Evolutionary conservation across 2,113 vertebrate species (phyloP).

Genomic region (Vidua chalybeata): DNA sequence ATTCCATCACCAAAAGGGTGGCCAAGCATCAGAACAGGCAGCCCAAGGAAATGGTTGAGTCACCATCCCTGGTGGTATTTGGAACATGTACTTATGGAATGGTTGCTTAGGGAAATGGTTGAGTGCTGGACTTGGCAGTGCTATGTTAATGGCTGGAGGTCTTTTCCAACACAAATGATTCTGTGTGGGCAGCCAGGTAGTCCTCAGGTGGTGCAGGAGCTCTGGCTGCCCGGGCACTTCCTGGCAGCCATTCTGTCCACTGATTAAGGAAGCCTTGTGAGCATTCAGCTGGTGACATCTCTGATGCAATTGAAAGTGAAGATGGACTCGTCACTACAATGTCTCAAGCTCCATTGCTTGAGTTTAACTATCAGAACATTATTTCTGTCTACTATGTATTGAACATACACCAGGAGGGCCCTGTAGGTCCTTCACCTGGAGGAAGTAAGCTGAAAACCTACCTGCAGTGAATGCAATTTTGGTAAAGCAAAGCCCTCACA

Average conservation of each 20-base stretch:
- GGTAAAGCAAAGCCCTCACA: neutral
- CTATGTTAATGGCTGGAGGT: neutral
- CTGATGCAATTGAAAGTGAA: neutral
- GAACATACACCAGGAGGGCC: neutral
- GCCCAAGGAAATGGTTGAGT: neutral
- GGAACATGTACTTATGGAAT: neutral
- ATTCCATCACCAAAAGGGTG: neutral
- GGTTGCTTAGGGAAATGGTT: neutral
- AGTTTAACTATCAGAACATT: neutral
- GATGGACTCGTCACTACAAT: neutral
- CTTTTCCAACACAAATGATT: neutral
- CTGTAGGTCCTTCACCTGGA: neutral
- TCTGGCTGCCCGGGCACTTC: neutral
- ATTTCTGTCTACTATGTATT: neutral
- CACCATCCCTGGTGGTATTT: neutral
- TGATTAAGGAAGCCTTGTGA: neutral
- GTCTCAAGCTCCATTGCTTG: neutral
- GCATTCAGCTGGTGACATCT: neutral
- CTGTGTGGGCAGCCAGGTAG: fast-evolving
- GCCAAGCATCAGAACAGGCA: fast-evolving
- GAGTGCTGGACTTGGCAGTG: neutral
- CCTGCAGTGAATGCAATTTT: neutral
- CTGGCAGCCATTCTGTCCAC: fast-evolving
- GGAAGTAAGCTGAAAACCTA: neutral
- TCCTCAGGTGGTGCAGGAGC: neutral